Percentiles rank a stretch among this genome's conserved stretches.
phyloP scores from a whole-genome alignment of 1,140 invertebrate species.

The Heterodera carotae region DNA sequence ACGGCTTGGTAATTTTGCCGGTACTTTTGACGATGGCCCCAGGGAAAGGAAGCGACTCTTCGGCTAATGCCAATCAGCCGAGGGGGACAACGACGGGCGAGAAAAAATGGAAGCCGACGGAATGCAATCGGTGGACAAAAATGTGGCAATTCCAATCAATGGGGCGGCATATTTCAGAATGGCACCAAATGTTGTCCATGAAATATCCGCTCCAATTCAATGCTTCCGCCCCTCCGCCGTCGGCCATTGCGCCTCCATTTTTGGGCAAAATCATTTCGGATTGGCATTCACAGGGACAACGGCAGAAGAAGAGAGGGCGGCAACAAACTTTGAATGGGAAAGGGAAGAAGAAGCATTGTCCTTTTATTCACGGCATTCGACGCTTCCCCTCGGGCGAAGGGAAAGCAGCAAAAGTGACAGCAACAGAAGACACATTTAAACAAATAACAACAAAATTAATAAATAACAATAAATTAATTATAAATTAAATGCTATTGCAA shows the following conservation, averaged over 20 bases:
- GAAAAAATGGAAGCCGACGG: not conserved
- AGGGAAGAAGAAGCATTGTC: no score
- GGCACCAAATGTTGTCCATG: not conserved
- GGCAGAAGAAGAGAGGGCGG: no score
- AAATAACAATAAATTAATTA: no score
- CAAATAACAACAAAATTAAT: no score
- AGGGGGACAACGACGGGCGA: not conserved
- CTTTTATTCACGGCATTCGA: no score
- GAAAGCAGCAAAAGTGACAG: no score
- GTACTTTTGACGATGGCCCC: constrained; percentile 76
- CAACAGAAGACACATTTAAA: no score
- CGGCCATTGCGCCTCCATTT: not conserved
- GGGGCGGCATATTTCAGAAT: not conserved
- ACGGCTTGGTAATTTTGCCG: constrained; percentile 67
- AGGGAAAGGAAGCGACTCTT: not conserved
- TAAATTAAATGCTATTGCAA: not conserved
- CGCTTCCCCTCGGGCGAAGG: no score
- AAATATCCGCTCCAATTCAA: not conserved
- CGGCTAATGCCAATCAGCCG: no score
- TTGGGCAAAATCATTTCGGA: not conserved
- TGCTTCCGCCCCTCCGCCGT: not conserved
- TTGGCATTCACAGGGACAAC: not conserved
- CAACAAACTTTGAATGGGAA: no score
- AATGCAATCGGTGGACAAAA: not conserved
- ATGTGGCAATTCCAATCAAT: no score